Percentiles rank a stretch among this genome's conserved stretches.
phyloP scores from a whole-genome alignment of 2,888 invertebrate species.

The Flabesymbios commensalis region DNA sequence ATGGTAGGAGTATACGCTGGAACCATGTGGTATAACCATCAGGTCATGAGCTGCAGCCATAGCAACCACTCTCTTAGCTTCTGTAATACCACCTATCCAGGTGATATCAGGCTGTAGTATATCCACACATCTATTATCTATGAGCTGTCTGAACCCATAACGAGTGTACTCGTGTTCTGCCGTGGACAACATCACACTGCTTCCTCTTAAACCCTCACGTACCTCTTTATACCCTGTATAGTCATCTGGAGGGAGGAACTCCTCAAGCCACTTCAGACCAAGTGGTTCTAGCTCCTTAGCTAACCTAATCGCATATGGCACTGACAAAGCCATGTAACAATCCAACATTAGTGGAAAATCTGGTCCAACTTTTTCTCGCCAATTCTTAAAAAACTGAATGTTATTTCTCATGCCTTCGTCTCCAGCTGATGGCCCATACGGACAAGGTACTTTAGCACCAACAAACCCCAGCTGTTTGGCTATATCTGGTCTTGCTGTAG shows the following conservation, averaged over 20 bases:
- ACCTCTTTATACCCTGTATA: slow-evolving; percentile 44
- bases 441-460: slow-evolving; percentile 52
- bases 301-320: slow-evolving; percentile 48
- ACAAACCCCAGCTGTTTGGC: slow-evolving; percentile 54
- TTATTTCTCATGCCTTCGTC: slow-evolving; percentile 52
- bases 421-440: slow-evolving; percentile 53
- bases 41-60: slow-evolving; percentile 54
- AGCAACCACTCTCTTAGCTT: slow-evolving; percentile 52
- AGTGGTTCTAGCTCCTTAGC: slow-evolving; percentile 48
- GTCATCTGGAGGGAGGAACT: slow-evolving; percentile 54
- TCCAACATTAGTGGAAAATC: slow-evolving; percentile 55
- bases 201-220: slow-evolving; percentile 43
- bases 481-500: slow-evolving; percentile 52
- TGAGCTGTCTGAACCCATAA: slow-evolving; percentile 51
- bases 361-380: slow-evolving; percentile 53
- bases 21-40: slow-evolving; percentile 55
- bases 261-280: slow-evolving; percentile 57
- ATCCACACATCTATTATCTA: slow-evolving; percentile 51
- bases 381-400: slow-evolving; percentile 45
- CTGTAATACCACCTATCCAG: slow-evolving; percentile 55
- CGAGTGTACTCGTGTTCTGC: slow-evolving; percentile 58
- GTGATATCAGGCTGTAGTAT: slow-evolving; percentile 58
- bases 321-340: slow-evolving; percentile 55
- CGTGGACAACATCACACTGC: slow-evolving; percentile 48
- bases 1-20: slow-evolving; percentile 57